Base-by-base conservation (phyloP, 2,113 vertebrate species). In the Genyomyrus donnyi region DNA sequence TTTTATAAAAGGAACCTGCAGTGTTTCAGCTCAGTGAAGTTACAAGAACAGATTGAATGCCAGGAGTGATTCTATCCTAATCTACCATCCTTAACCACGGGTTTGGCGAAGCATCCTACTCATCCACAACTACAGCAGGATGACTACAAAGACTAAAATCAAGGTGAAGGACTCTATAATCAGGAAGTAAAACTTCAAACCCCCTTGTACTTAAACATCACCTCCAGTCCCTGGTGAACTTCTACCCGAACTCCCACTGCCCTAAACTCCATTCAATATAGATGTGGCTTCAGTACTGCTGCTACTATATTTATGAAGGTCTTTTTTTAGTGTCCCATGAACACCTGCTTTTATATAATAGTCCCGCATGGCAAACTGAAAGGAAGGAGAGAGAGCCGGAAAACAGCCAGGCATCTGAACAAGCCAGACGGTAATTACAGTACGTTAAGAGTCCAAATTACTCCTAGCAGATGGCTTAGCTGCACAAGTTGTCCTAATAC, bases 291-390 rank as follows among this genome's bases (percentile, higher is more conserved):
- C 56, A 66, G 11, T 88, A 9, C 24, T 1, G 0, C 27, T 87
- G 17, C 10, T 88, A 10, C 56, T 88, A n/a, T 88, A 88, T 88
- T 88, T 88, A 66, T 66, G 53, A 88, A n/a, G 87, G 19, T 46
- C 52, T 88, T 88, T 62, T 56, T 87, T 88, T 66, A 66, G 87
- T 19, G 27, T 39, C 35, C 87, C 87, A 5, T 42, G 27, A 88
- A 88, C 87, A 88, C 87, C 87, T 88, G 87, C 53, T 88, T 66
- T 88, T 66, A 88, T 62, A 88, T 88, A 62, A 88, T 53, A 88
- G 87, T 49, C 58, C 87, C 21, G 21, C 56, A 62, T 53, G 53
- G 87, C 17, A 27, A 45, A 21, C 53, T 19, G 7, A 24, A 66
- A 45, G 35, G 39, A 46, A 88, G 87, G 53, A 58, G 21, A 11